These are phyloP conservation scores for Telmatherina bonti DNA, from an alignment of 2,797 vertebrate species.

Conservation along the genomic window DNA sequence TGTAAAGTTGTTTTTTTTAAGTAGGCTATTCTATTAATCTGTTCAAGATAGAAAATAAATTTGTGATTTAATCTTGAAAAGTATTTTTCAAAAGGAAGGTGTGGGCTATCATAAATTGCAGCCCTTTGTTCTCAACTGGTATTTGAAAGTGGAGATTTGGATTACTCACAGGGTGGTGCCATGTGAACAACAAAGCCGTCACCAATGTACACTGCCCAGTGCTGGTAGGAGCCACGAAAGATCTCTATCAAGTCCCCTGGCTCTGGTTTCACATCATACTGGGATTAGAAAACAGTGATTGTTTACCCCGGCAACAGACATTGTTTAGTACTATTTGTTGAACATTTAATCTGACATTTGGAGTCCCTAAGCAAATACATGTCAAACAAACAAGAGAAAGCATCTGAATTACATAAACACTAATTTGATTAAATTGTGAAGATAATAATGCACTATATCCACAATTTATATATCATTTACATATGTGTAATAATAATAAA, in stretches of 20 bases:
- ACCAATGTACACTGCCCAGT: constrained; percentile 86
- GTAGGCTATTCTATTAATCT: too few species aligned
- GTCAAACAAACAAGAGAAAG: neutral
- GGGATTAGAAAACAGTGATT: constrained; percentile 12
- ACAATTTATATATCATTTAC: too few species aligned
- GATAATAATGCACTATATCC: too few species aligned
- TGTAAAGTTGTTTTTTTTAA: too few species aligned
- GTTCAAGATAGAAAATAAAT: too few species aligned
- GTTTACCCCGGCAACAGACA: constrained; percentile 13
- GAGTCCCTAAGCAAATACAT: neutral
- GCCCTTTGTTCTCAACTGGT: constrained; percentile 1
- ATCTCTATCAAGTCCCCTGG: constrained; percentile 86
- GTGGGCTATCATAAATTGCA: neutral
- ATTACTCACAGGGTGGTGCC: constrained; percentile 81
- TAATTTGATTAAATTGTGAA: neutral
- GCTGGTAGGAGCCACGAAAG: constrained; percentile 78
- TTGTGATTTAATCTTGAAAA: neutral
- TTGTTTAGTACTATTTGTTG: neutral
- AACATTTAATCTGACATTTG: neutral
- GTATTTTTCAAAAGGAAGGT: too few species aligned
- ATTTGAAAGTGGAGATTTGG: neutral
- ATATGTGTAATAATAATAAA: too few species aligned
- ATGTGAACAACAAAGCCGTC: constrained; percentile 83
- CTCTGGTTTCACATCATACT: constrained; percentile 77
- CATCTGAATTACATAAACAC: neutral